Base-by-base conservation (phyloP, 2,888 invertebrate genomes). In the Ichneumoninae sp. region DNA sequence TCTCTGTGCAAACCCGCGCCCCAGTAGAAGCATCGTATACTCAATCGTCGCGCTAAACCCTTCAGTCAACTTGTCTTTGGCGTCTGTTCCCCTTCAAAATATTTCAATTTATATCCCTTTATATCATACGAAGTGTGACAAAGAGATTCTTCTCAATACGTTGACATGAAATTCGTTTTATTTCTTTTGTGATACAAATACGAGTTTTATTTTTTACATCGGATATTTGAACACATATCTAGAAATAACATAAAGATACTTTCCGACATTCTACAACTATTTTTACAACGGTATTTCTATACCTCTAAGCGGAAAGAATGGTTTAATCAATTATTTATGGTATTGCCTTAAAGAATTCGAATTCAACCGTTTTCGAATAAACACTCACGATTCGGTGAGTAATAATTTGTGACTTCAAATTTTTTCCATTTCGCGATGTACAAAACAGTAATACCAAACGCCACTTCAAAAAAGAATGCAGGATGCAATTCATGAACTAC, bases 41-140 rank as follows among this genome's bases (percentile, higher is more conserved):
- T 71, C 60, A 19, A 13, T 63, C 60, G 69, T 69, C 47, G 22
- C 22, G 30, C 22, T 50, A 69, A 70, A 57, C 33, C 57, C 16
- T 33, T 70, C 16, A 57, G 76, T 63, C 54, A 54, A 50, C 77
- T 47, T n/a, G 54, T 54, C 52, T 68, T 66, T 33, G 54, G 10
- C 66, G 22, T 52, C 36, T 54, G 22, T 40, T 54, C 13, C n/a
- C n/a, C 66, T 40, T 57, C n/a, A 16, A 36, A 40, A n/a, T 68
- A 65, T 36, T 26, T 13, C 33, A 19, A 30, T 57, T 71, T 40
- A 36, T 52, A 33, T 70, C 33, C 1, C n/a, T 33, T 70, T 52
- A 33, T 30, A 13, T 5, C 63, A n/a, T 30, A 16, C 63, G 7
- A 13, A n/a, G 33, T 30, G 63, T 33, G 13, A n/a, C 10, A 63